These are phyloP conservation scores for Upupa epops DNA, from an alignment of 2,113 vertebrate genomes.

Conservation along the genomic window DNA sequence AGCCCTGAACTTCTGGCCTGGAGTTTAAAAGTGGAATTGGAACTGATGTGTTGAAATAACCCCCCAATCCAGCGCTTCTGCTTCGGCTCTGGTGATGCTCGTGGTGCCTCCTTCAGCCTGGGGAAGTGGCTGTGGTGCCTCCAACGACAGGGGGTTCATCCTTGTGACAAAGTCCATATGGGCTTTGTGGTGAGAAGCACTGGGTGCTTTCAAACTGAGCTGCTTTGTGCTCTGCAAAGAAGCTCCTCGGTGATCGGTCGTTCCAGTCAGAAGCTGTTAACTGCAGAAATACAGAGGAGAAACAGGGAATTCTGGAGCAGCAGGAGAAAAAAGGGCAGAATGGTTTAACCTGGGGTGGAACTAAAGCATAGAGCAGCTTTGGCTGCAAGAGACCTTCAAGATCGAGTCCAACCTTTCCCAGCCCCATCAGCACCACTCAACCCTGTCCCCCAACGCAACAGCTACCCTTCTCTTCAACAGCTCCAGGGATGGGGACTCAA, in stretches of 20 bases:
- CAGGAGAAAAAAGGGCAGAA: not conserved
- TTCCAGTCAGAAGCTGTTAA: not conserved
- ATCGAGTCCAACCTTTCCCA: no score
- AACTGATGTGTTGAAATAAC: not conserved
- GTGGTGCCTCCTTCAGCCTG: not conserved
- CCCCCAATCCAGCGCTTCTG: not conserved
- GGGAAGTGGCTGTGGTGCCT: not conserved
- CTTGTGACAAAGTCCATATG: not conserved
- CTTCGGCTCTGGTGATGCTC: not conserved
- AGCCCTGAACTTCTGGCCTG: not conserved
- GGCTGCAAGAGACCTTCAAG: not conserved
- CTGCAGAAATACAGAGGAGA: not conserved
- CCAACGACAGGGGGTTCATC: not conserved
- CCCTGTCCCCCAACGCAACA: no score
- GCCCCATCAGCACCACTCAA: no score
- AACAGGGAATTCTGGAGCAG: not conserved
- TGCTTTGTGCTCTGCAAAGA: not conserved
- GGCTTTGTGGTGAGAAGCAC: not conserved
- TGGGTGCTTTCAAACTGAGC: not conserved
- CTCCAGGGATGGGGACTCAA: no score
- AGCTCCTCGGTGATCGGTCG: not conserved
- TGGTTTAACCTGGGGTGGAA: not conserved
- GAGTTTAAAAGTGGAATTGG: not conserved
- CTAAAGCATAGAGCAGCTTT: not conserved
- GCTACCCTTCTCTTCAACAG: no score